Evolutionary conservation across 2,888 invertebrate genomes (phyloP), one percentile per base, ranked within the genome.

Genomic region (Cotesia congregata): DNA sequence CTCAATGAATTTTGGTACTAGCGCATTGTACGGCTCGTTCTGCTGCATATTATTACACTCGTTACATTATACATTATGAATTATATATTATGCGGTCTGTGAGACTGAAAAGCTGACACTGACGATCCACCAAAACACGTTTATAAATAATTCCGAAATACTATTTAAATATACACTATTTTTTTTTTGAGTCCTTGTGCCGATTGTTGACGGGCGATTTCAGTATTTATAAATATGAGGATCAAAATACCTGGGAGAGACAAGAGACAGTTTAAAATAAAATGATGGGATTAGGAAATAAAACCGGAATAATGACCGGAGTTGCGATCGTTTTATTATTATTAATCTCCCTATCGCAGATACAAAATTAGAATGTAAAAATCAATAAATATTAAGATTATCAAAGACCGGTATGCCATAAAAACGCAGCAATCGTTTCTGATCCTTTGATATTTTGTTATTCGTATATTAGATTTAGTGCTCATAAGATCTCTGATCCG

Each of bases 371-470:
- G 82, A 80, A 81, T 62, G 20, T 83, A 82, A 85, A 85, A 82
- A 83, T 82, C 85, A 83, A 86, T 86, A 86, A 86, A 86, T 83
- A 83, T 83, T 80, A 83, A 83, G 86, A 86, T 86, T 86, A 85
- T 82, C 77, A 80, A 78, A 80, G 76, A 78, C 76, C 80, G 74
- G 67, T 67, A 77, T 80, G 78, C 79, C 81, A 81, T 83, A 83
- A 85, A 50, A 83, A 80, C 78, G 30, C 73, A 76, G 60, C 38
- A 72, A 76, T 30, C 65, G 81, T 82, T 79, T 75, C 61, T 40
- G 72, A 61, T 70, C 65, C 74, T 74, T 77, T 60, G 62, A 72
- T 74, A 64, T 71, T 65, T 76, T 68, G 73, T 76, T 65, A 76
- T 67, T 68, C 59, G 17, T 61, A 38, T 67, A 60, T 65, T 67